These are phyloP conservation scores for Orthosia cruda DNA, from an alignment of 2,888 invertebrate species.

Conservation along the genomic window DNA sequence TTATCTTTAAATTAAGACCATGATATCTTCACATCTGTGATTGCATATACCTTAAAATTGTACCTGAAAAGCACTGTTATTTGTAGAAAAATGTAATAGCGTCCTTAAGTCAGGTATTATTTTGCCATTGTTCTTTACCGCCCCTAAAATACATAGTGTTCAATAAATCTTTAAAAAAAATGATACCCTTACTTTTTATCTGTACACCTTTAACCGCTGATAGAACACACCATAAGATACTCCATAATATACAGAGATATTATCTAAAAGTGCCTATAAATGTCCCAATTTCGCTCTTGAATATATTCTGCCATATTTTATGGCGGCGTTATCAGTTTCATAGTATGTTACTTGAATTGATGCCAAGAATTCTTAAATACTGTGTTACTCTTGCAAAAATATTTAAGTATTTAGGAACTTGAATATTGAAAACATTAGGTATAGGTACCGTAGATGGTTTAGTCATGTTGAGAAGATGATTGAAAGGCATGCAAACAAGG, in stretches of 20 bases:
- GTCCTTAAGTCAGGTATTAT: too few species aligned
- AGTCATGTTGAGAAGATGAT: too few species aligned
- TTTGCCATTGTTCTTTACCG: too few species aligned
- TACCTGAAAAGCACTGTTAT: too few species aligned
- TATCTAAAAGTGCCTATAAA: conserved; percentile 55
- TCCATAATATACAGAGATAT: conserved; percentile 44
- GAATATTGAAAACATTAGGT: too few species aligned
- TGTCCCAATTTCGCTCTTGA: conserved; percentile 46
- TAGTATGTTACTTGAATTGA: conserved; percentile 45
- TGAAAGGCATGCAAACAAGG: too few species aligned
- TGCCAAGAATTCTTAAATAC: conserved; percentile 28
- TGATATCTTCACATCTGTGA: too few species aligned
- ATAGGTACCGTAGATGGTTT: too few species aligned
- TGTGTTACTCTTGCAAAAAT: conserved; percentile 6
- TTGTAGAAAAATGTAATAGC: too few species aligned
- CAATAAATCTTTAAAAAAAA: conserved; percentile 9
- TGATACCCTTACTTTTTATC: conserved; percentile 31
- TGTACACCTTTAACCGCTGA: conserved; percentile 12
- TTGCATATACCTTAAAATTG: too few species aligned
- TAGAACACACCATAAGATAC: conserved; percentile 48
- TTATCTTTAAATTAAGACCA: too few species aligned
- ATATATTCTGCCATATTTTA: conserved; percentile 54
- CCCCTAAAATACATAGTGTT: background rate
- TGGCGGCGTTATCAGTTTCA: conserved; percentile 40
- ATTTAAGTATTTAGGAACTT: background rate